Percentiles rank a stretch among this genome's conserved stretches.
phyloP scores from a whole-genome alignment of 2,797 vertebrate genomes.

The Salmo trutta region DNA sequence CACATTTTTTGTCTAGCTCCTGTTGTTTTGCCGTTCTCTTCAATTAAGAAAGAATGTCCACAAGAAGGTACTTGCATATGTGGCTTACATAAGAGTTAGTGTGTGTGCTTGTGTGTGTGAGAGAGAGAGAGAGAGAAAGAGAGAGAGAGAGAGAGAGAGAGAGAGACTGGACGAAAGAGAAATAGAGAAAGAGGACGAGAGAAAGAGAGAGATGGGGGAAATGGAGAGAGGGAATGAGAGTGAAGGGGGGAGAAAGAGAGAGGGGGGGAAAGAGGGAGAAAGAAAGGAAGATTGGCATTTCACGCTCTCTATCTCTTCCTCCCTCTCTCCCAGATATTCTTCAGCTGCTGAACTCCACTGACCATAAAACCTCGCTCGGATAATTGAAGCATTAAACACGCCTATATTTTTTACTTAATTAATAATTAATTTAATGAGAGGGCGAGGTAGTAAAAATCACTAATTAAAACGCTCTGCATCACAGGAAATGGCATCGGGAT shows the following conservation, averaged over 20 bases:
- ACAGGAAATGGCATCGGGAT: slow-evolving; percentile 72
- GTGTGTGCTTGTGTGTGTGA: neutral
- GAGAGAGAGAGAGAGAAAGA: neutral
- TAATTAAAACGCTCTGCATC: slow-evolving; percentile 87
- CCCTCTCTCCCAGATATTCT: slow-evolving; percentile 43
- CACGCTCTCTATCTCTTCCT: neutral
- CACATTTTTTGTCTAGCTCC: slow-evolving; percentile 29
- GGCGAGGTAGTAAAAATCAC: slow-evolving; percentile 84
- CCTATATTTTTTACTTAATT: slow-evolving; percentile 88
- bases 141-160: slow-evolving; percentile 15
- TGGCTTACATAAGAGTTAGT: slow-evolving; percentile 31
- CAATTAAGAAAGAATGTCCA: slow-evolving; percentile 49
- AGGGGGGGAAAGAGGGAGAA: neutral
- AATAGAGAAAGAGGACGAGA: slow-evolving; percentile 1
- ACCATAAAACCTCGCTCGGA: slow-evolving; percentile 84
- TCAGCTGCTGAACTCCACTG: slow-evolving; percentile 82
- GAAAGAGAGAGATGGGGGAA: slow-evolving; percentile 19
- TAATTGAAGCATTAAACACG: slow-evolving; percentile 92
- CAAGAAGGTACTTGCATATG: slow-evolving; percentile 58
- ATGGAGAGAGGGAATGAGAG: neutral
- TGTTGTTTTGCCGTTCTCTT: slow-evolving; percentile 22
- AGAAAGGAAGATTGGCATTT: slow-evolving; percentile 48
- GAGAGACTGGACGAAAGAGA: slow-evolving; percentile 4
- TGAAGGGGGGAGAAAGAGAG: neutral
- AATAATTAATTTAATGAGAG: slow-evolving; percentile 90